Evolutionary conservation across 2,797 vertebrate species (phyloP), one percentile per base, ranked within the genome.

Genomic region (Typhlichthys subterraneus): DNA sequence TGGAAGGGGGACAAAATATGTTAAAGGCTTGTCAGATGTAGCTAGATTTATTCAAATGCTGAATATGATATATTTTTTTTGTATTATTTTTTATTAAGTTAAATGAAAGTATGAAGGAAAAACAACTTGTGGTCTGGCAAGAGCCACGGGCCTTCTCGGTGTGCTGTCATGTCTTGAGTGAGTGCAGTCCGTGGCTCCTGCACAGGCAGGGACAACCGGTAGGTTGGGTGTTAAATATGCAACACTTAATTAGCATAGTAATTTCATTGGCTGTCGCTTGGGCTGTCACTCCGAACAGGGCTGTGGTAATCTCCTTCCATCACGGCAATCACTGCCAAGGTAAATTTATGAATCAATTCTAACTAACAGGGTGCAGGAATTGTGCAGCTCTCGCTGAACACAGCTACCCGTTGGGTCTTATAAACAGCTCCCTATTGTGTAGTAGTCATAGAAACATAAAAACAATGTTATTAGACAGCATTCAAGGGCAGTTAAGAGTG

Each of bases 241-340:
- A 29, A 61, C 79, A 66, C 31, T 53, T 61, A 80, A 76, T 80
- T 78, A 71, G 9, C 69, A 61, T 8, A 68, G 69, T 64, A n/a
- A 62, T 62, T 62, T 62, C 17, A 52, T 12, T 19, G 49, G 55
- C n/a, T 56, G 62, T 69, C 59, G 70, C 74, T 65, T 67, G 63
- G 52, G 38, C 50, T 17, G 48, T 29, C 2, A 51, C 56, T 76
- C 59, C 64, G 38, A 66, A 17, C 15, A 12, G 57, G 31, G 50
- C 65, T 48, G 64, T n/a, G n/a, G 57, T 55, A 61, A 62, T 45
- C 66, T 68, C 63, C 73, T 65, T 74, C 62, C 53, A 72, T 76
- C 65, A 66, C 53, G 38, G 56, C 62, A 68, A 73, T 77, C 69
- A 72, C 65, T 67, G 65, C 67, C 70, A 76, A 17, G 51, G 31